Evolutionary conservation across 1,140 invertebrate species (phyloP).

Genomic region (Meloidogyne floridensis): DNA sequence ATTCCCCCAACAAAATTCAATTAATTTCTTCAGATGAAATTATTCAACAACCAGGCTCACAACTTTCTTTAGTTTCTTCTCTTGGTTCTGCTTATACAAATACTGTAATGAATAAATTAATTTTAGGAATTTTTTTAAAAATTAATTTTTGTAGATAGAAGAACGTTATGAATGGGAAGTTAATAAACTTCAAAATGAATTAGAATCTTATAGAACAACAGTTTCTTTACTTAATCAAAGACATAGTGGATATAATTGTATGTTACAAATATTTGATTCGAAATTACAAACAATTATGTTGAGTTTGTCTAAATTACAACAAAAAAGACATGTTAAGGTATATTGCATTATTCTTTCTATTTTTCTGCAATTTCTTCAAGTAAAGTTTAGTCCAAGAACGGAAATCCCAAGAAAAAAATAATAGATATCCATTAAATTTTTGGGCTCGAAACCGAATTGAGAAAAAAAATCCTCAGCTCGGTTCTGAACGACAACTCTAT

Average conservation of each 20-base stretch:
- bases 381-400: no score
- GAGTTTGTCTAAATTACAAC: conserved; percentile 45
- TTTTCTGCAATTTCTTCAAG: no score
- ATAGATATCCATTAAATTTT: no score
- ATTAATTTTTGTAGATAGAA: conserved; percentile 42
- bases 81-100: conserved; percentile 40
- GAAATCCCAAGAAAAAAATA: no score
- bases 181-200: conserved; percentile 42
- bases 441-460: no score
- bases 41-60: conserved; percentile 25
- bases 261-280: conserved; percentile 44
- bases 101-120: conserved; percentile 29
- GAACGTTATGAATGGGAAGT: conserved; percentile 47
- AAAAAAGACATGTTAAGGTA: conserved; percentile 45
- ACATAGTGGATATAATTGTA: conserved; percentile 45
- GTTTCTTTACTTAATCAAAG: conserved; percentile 34
- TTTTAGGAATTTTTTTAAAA: background rate
- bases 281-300: conserved; percentile 42
- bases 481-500: no score
- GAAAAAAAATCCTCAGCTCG: no score
- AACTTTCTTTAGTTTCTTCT: conserved; percentile 24
- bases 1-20: background rate
- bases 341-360: background rate
- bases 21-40: conserved; percentile 10
- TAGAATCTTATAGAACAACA: conserved; percentile 41